These are phyloP conservation scores for Paracentrotus lividus DNA, from an alignment of 53 echinoderm and acorn worm species.

Conservation along the genomic window DNA sequence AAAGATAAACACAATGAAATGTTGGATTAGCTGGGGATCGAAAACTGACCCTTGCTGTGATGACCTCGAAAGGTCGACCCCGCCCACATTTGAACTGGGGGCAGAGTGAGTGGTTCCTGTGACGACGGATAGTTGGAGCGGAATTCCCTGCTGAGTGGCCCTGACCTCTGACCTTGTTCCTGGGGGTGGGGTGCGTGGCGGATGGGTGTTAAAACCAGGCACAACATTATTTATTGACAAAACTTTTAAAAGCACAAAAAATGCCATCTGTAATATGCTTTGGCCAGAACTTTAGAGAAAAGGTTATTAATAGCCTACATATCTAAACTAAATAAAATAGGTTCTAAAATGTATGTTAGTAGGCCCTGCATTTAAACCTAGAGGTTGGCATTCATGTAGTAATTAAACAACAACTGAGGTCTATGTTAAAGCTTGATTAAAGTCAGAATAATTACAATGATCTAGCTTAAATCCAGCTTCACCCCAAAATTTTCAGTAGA, in stretches of 20 bases:
- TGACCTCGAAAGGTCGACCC: not conserved
- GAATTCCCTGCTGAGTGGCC: constrained; percentile 44
- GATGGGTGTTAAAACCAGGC: not conserved
- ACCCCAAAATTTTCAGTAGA: no score
- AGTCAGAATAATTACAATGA: no score
- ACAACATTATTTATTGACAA: not conserved
- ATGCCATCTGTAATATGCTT: no score
- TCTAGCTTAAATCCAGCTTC: no score
- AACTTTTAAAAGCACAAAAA: not conserved
- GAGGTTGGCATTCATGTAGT: no score
- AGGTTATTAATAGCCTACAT: no score
- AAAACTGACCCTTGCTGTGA: constrained; percentile 40
- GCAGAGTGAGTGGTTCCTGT: constrained; percentile 62
- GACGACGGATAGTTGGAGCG: constrained; percentile 69
- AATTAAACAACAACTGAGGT: no score
- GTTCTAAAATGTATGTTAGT: not conserved
- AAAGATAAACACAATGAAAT: constrained; percentile 23
- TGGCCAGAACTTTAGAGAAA: no score
- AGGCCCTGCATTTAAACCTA: no score
- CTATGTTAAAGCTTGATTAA: no score
- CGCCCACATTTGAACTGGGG: not conserved
- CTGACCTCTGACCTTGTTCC: constrained; percentile 20
- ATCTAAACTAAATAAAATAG: no score
- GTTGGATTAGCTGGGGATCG: not conserved
- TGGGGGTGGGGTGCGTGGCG: constrained; percentile 17